Conservation (phyloP, 2,888 invertebrate genomes). For the Drosophila multiciliata region DNA sequence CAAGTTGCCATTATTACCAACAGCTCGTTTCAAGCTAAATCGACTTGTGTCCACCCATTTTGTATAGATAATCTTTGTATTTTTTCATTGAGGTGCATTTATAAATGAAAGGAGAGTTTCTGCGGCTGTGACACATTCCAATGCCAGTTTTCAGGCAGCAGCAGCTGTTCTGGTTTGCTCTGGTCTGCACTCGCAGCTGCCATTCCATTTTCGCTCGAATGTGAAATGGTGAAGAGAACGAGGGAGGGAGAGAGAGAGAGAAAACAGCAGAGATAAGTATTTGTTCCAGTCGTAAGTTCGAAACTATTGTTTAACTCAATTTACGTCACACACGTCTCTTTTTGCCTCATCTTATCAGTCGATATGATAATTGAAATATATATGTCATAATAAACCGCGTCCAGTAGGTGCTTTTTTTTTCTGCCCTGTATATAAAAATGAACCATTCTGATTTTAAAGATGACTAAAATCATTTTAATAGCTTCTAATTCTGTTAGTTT, state of each 20-base stretch:
- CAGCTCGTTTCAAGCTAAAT: constrained; percentile 49
- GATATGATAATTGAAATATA: constrained; percentile 38
- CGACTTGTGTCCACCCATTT: constrained; percentile 43
- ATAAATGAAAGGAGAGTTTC: constrained; percentile 37
- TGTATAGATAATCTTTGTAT: constrained; percentile 15
- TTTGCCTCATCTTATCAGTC: not conserved
- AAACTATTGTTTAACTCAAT: constrained; percentile 37
- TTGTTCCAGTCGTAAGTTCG: constrained; percentile 46
- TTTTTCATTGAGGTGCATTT: constrained; percentile 17
- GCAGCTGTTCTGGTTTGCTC: constrained; percentile 8
- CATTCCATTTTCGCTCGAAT: constrained; percentile 16
- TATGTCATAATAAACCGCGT: constrained; percentile 33
- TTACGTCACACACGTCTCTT: constrained; percentile 67
- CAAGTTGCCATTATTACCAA: constrained; percentile 36
- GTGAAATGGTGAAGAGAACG: constrained; percentile 6
- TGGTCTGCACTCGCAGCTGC: constrained; percentile 31
- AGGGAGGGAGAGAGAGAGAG: not conserved
- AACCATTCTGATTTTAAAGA: constrained; percentile 5
- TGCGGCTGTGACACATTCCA: constrained; percentile 39
- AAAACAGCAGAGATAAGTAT: constrained; percentile 11
- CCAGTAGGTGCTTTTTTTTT: constrained; percentile 21
- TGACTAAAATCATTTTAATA: not conserved
- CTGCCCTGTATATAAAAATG: not conserved
- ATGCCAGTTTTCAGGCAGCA: constrained; percentile 12
- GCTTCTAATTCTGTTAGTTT: not conserved